Evolutionary conservation across 2,888 invertebrate genomes (phyloP).

Genomic region (Lucinisca nassula): DNA sequence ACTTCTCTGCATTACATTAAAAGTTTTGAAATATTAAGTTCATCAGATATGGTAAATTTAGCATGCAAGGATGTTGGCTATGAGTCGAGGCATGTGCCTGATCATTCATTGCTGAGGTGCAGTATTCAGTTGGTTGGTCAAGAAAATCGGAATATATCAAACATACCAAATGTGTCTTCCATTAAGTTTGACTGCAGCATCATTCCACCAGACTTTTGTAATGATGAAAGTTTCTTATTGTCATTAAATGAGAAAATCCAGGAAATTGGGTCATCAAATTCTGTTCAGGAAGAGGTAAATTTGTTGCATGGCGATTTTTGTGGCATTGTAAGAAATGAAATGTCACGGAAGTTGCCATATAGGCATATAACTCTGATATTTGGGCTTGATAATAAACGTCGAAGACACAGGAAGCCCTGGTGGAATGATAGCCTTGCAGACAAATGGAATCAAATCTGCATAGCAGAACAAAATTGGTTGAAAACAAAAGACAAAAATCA

Average conservation of each 20-base stretch:
- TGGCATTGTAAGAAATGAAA: background rate
- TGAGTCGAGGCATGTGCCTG: no score
- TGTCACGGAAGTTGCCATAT: background rate
- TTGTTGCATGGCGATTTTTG: background rate
- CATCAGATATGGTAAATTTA: background rate
- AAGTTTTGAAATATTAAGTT: no score
- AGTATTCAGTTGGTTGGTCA: background rate
- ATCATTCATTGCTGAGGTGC: constrained; percentile 6
- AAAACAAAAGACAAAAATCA: background rate
- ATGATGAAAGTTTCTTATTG: background rate
- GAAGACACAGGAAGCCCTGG: background rate
- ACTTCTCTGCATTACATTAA: no score
- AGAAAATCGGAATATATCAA: background rate
- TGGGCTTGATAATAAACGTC: background rate
- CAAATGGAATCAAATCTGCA: background rate
- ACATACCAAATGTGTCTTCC: background rate
- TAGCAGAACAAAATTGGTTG: background rate
- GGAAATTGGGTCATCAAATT: background rate
- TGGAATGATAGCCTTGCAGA: constrained; percentile 9
- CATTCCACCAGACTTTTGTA: background rate
- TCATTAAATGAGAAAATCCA: constrained; percentile 9
- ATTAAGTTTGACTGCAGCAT: background rate
- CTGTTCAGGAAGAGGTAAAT: background rate
- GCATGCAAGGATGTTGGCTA: background rate
- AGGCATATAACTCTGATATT: background rate